Evolutionary conservation across 2,797 vertebrate species (phyloP).

Genomic region (Masticophis lateralis): DNA sequence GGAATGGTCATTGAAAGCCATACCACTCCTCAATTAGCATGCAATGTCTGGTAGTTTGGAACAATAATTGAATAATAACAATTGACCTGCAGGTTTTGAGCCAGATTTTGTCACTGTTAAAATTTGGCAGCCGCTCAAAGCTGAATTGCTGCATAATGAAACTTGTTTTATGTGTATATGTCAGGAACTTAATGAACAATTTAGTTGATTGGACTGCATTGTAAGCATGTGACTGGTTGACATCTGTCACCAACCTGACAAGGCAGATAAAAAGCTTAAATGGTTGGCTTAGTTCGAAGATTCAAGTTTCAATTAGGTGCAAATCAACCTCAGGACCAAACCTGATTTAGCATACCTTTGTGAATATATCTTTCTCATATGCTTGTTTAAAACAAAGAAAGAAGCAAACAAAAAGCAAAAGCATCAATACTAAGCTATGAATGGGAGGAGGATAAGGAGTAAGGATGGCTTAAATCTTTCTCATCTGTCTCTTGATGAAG

Average conservation of each 20-base stretch:
- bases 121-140: not conserved
- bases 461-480: not conserved
- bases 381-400: not conserved
- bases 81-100: not conserved
- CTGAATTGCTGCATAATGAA: constrained; percentile 13
- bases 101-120: not conserved
- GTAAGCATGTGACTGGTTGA: constrained; percentile 11
- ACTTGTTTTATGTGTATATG: constrained; percentile 24
- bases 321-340: not conserved
- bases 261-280: not conserved
- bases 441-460: not conserved
- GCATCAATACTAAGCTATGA: not conserved
- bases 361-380: not conserved
- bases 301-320: not conserved
- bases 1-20: not conserved
- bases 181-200: constrained; percentile 31
- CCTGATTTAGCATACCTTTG: not conserved
- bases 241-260: constrained; percentile 26
- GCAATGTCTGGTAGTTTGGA: not conserved
- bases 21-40: not conserved
- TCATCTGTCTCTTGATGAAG: not conserved
- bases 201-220: constrained; percentile 2
- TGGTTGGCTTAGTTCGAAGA: constrained; percentile 1
- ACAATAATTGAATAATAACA: not conserved
- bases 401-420: not conserved